Base-by-base conservation (phyloP, 2,888 invertebrate species). In the Poecilobothrus nobilitatus region DNA sequence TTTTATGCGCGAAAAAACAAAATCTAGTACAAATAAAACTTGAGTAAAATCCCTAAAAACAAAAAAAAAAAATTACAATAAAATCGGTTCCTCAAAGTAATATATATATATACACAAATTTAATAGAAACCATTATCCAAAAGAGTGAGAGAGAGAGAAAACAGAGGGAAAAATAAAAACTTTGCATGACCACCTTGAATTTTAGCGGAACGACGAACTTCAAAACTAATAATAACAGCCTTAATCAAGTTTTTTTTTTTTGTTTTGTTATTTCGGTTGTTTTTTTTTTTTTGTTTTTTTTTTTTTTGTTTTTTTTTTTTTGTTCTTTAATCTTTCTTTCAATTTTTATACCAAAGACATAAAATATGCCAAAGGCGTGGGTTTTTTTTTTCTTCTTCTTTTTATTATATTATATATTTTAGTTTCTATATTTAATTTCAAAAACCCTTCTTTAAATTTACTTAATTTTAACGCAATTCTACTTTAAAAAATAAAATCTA, bases 111-210 rank as follows among this genome's bases (percentile, higher is more conserved):
- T n/a, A n/a, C 27, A 27, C 27, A 27, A 2, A 27, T 5, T 27
- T 5, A 27, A 27, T 5, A 27, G 27, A 27, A 27, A 27, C 5
- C 27, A 27, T 2, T 27, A 5, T n/a, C n/a, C n/a, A 15, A 41
- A 41, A 15, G 41, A 15, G 41, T 15, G 15, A 6, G 15, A 41
- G 2, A 12, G 41, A 41, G 18, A 12, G 18, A 6, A 18, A 53
- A 53, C 2, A 5, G 5, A 5, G 27, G 27, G 27, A 5, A 27
- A 27, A 27, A 27, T 27, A 53, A 18, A 53, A 53, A 53, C 9
- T 53, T 53, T 53, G 18, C 53, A 53, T 53, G 53, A 53, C 53
- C 53, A 53, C 53, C 53, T 53, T 53, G 53, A 53, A 53, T 53
- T 53, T 53, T 53, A 12, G 53, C 53, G 15, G 15, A 53, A 18